Evolutionary conservation across 2,888 invertebrate species (phyloP), one percentile per base, ranked within the genome.

Genomic region (Drosophila seclusa): DNA sequence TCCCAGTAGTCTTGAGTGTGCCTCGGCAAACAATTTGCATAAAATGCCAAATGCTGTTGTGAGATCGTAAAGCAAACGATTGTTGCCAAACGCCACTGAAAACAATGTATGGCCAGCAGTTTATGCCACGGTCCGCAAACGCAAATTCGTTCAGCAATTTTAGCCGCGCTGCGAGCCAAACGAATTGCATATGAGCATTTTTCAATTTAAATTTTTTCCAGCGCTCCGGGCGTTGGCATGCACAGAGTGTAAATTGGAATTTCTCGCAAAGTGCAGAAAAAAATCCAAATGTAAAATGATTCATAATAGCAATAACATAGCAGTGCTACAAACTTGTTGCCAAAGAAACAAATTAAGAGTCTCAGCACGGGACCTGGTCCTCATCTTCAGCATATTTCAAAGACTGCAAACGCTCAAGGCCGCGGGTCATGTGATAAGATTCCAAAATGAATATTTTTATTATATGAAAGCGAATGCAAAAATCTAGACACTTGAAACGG

Each of bases 171-270:
- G 68, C 65, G 68, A 78, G 70, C 70, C 79, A 81, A 83, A 81
- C 83, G 83, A 87, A 83, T 83, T 83, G 76, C 87, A 83, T 87
- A 83, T 87, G 83, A 83, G 84, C 82, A 83, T 83, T 83, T 83
- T 83, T 76, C 83, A 86, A 86, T 83, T 83, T 83, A 87, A 63
- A 87, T 87, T 74, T 86, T 76, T 77, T 68, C 53, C 31, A 70
- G 50, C 73, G 74, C 83, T 73, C 49, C 31, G 55, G 77, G 61
- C 68, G 48, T 61, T 53, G 50, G 67, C 58, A 64, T 79, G 65
- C 76, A 32, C 38, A 54, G 42, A 55, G 76, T 58, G 68, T 64
- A 78, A 73, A 81, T 78, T 69, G 78, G 76, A 83, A 74, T 81
- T 75, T 79, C 84, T 59, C 50, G 24, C 70, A 53, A 72, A 68